Evolutionary conservation across 2,888 invertebrate genomes (phyloP).

Genomic region (Sesamia inferens): DNA sequence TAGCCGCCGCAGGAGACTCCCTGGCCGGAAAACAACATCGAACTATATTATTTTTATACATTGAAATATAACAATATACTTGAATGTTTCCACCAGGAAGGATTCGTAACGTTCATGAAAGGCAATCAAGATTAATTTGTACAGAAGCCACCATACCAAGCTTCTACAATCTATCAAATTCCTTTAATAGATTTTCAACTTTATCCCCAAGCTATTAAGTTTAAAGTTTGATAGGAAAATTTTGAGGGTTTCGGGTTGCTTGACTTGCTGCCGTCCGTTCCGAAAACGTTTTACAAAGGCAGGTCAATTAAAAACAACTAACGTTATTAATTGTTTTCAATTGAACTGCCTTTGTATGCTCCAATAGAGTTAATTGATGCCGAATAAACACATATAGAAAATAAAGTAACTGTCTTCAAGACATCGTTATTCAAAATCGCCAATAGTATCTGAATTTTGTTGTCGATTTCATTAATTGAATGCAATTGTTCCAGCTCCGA

Average conservation of each 20-base stretch:
- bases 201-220: too few relatives aligned
- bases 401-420: conserved; percentile 13
- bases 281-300: conserved; percentile 6
- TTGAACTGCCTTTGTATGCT: not conserved
- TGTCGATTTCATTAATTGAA: conserved; percentile 42
- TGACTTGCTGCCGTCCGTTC: too few relatives aligned
- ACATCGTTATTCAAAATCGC: conserved; percentile 37
- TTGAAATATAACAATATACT: not conserved
- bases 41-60: too few relatives aligned
- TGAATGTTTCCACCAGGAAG: not conserved
- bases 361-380: not conserved
- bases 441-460: conserved; percentile 13
- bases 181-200: too few relatives aligned
- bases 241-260: too few relatives aligned
- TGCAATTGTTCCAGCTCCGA: conserved; percentile 23
- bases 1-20: too few relatives aligned
- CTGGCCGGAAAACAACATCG: too few relatives aligned
- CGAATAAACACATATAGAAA: conserved; percentile 11
- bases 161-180: too few relatives aligned
- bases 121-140: conserved; percentile 32
- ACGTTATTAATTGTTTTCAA: conserved; percentile 8
- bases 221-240: too few relatives aligned
- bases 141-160: not conserved
- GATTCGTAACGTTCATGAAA: not conserved
- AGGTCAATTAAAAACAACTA: not conserved